These are phyloP conservation scores for Vombatus ursinus DNA, from an alignment of 2,113 vertebrate species.

Conservation along the genomic window DNA sequence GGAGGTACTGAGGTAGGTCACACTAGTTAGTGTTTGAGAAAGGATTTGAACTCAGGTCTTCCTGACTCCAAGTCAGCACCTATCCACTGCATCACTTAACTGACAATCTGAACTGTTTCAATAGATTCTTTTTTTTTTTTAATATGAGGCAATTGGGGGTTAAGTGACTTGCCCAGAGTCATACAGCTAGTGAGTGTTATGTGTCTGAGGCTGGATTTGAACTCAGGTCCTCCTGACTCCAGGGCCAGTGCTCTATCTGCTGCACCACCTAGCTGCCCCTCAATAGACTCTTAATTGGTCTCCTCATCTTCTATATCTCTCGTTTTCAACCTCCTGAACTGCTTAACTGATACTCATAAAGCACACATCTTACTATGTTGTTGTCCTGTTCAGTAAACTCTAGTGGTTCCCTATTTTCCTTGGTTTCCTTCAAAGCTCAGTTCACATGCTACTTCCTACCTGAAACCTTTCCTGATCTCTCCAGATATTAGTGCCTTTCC, in stretches of 20 bases:
- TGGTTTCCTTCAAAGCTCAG: neutral
- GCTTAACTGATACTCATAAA: neutral
- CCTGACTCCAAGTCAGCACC: neutral
- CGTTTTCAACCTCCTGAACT: neutral
- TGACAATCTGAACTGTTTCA: neutral
- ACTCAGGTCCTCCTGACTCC: too few species aligned
- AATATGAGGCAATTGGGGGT: too few species aligned
- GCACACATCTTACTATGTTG: neutral
- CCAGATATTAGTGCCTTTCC: neutral
- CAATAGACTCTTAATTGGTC: neutral
- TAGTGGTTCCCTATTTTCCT: neutral
- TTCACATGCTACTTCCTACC: neutral
- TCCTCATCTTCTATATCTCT: neutral
- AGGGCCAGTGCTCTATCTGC: too few species aligned
- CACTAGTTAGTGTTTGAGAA: neutral
- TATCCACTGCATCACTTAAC: neutral
- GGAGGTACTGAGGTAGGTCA: neutral
- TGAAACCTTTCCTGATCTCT: neutral
- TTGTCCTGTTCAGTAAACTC: neutral
- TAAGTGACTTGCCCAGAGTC: too few species aligned
- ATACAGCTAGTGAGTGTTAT: too few species aligned
- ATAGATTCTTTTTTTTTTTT: neutral
- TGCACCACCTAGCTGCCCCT: too few species aligned
- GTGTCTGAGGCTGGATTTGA: too few species aligned
- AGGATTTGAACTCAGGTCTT: neutral